These are phyloP conservation scores for Tylochromis polylepis DNA, from an alignment of 2,113 vertebrate genomes.

Conservation along the genomic window DNA sequence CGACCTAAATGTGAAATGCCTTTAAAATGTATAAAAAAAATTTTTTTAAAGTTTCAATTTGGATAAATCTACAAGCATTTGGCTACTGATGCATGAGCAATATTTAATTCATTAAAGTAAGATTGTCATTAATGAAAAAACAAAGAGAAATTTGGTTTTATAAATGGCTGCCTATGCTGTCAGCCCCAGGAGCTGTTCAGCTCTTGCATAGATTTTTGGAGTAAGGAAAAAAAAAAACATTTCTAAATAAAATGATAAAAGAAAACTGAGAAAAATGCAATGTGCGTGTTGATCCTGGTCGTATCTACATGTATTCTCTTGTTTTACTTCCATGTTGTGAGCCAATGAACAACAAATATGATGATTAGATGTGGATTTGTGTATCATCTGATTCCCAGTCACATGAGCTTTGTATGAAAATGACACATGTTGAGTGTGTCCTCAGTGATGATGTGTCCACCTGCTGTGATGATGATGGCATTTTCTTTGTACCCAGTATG, in stretches of 20 bases:
- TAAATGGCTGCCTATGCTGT: not conserved
- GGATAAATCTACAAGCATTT: not conserved
- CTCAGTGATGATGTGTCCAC: not conserved
- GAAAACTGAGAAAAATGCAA: not conserved
- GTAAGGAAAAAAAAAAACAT: not conserved
- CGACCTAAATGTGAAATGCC: not conserved
- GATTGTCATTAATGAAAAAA: too few relatives aligned
- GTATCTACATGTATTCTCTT: too few relatives aligned
- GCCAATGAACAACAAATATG: not conserved
- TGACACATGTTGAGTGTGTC: not conserved
- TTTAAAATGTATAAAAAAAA: not conserved
- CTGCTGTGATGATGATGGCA: not conserved
- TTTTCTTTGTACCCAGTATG: not conserved
- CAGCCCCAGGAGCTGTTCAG: not conserved
- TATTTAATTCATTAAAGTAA: not conserved
- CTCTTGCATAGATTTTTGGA: not conserved
- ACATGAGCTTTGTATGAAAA: not conserved
- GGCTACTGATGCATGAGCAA: not conserved
- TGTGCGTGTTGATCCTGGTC: not conserved
- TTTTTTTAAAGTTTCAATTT: rapidly evolving
- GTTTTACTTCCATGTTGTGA: too few relatives aligned
- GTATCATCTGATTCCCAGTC: not conserved
- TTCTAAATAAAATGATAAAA: not conserved
- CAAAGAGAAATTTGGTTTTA: too few relatives aligned
- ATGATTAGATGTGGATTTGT: not conserved